Evolutionary conservation across 2,888 invertebrate genomes (phyloP).

Genomic region (Microctonus aethiopoides): DNA sequence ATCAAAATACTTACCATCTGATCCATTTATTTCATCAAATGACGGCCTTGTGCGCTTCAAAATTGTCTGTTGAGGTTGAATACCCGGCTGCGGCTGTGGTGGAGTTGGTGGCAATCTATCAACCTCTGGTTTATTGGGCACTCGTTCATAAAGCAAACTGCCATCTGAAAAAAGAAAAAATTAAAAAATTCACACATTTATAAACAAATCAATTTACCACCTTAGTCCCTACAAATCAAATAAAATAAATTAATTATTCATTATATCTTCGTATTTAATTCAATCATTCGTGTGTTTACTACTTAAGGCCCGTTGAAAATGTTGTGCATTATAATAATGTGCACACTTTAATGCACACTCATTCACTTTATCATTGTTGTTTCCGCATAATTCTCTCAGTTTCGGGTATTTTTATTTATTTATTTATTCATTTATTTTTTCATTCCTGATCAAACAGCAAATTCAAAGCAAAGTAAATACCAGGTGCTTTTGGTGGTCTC

Average conservation of each 20-base stretch:
- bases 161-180: constrained; percentile 72
- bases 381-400: neutral
- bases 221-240: neutral
- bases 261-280: neutral
- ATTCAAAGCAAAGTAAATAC: constrained; percentile 60
- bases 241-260: neutral
- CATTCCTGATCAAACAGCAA: constrained; percentile 3
- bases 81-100: constrained; percentile 62
- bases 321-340: neutral
- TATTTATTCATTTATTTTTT: neutral
- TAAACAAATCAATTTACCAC: neutral
- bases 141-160: constrained; percentile 86
- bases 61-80: constrained; percentile 68
- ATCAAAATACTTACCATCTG: constrained; percentile 79
- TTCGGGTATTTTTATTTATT: too few species aligned
- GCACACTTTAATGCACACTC: neutral
- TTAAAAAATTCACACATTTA: too few species aligned
- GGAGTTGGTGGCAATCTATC: constrained; percentile 74
- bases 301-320: neutral
- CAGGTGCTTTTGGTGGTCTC: constrained; percentile 89
- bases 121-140: constrained; percentile 81
- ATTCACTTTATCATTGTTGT: neutral
- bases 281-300: neutral
- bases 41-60: constrained; percentile 81
- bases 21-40: constrained; percentile 89